Evolutionary conservation across 2,888 invertebrate species (phyloP).

Genomic region (Pheosia tremula): DNA sequence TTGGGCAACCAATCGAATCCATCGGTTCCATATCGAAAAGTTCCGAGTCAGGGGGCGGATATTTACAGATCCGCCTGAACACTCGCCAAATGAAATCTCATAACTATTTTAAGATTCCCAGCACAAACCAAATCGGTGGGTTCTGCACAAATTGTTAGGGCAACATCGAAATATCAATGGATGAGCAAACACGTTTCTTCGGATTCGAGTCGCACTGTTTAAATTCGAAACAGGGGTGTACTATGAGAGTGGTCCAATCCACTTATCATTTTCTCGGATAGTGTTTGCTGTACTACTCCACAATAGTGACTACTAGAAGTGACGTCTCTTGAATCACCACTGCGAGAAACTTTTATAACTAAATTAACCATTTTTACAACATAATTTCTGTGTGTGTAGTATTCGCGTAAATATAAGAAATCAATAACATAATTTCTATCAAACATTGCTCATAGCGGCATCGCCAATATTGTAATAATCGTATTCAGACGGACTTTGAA

Average conservation of each 20-base stretch:
- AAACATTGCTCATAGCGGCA: too few species aligned
- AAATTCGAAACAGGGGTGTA: conserved; percentile 63
- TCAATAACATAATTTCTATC: too few species aligned
- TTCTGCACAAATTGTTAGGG: conserved; percentile 20
- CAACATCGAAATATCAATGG: conserved; percentile 34
- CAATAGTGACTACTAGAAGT: conserved; percentile 24
- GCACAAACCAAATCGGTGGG: conserved; percentile 23
- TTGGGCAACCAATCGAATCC: too few species aligned
- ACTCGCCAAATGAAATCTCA: conserved; percentile 10
- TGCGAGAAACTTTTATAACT: too few species aligned
- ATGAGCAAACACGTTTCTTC: conserved; percentile 38
- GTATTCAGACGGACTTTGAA: too few species aligned
- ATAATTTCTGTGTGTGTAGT: too few species aligned
- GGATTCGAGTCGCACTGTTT: conserved; percentile 57
- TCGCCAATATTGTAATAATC: too few species aligned
- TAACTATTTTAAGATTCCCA: conserved; percentile 25
- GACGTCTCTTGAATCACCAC: conserved; percentile 7
- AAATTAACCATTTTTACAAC: too few species aligned
- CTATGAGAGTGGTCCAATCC: conserved; percentile 61
- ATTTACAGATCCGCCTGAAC: neutral
- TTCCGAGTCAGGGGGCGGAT: too few species aligned
- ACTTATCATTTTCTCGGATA: conserved; percentile 61
- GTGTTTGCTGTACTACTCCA: conserved; percentile 46
- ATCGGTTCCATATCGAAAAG: too few species aligned
- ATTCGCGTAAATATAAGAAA: too few species aligned